Conservation (phyloP, 2,888 invertebrate species). For the Campoplex nolae region DNA sequence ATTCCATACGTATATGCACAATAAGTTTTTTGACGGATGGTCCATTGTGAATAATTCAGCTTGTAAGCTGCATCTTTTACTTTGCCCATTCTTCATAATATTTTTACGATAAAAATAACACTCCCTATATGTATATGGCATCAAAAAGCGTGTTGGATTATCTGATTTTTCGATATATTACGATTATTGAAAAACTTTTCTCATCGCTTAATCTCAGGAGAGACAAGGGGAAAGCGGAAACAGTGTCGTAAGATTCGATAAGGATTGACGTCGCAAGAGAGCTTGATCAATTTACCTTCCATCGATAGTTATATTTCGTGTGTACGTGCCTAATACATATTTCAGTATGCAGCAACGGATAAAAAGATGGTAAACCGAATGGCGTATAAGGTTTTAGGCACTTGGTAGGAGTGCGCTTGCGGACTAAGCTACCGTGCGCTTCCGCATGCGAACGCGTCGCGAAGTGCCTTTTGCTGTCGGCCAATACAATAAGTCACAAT, state of each 20-base stretch:
- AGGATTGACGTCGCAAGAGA: constrained; percentile 7
- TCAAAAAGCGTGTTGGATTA: neutral
- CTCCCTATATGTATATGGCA: neutral
- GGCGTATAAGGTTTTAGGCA: constrained; percentile 46
- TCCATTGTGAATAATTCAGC: constrained; percentile 42
- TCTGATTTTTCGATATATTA: constrained; percentile 23
- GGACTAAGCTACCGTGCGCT: constrained; percentile 56
- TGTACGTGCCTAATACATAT: constrained; percentile 29
- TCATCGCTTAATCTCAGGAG: neutral
- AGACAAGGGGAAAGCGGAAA: constrained; percentile 4
- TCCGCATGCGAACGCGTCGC: constrained; percentile 62
- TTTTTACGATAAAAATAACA: neutral
- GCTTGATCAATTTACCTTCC: constrained; percentile 24
- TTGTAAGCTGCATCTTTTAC: neutral
- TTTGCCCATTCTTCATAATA: neutral
- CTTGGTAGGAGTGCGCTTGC: constrained; percentile 38
- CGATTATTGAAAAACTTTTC: constrained; percentile 32
- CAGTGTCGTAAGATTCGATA: constrained; percentile 30
- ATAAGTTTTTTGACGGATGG: constrained; percentile 2
- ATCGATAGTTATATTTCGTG: constrained; percentile 5
- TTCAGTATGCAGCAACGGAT: constrained; percentile 29
- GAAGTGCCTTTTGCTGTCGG: constrained; percentile 80
- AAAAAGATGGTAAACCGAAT: constrained; percentile 18
- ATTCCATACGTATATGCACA: neutral
- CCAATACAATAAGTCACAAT: constrained; percentile 80